Conservation (phyloP, 2,797 vertebrate genomes). For the Hydrophis major region DNA sequence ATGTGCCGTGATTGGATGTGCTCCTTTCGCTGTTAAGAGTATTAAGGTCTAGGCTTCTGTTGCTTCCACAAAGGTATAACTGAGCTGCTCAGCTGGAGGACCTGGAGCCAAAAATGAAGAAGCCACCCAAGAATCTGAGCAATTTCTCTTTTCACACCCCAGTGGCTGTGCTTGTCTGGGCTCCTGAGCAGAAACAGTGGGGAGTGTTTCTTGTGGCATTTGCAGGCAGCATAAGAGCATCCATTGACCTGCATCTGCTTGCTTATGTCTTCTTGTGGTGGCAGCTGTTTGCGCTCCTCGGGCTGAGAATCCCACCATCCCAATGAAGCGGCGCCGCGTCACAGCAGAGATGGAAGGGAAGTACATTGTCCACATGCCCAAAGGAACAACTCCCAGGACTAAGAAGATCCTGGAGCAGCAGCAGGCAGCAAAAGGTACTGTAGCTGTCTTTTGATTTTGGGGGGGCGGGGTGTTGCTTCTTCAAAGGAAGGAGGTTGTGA, state of each 20-base stretch:
- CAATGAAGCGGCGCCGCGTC: slow-evolving; percentile 84
- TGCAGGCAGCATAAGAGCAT: background rate
- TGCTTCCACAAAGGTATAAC: too few relatives aligned
- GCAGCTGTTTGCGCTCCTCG: slow-evolving; percentile 71
- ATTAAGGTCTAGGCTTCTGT: too few relatives aligned
- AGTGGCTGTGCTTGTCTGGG: background rate
- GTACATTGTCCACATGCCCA: slow-evolving; percentile 96
- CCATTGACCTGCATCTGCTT: background rate
- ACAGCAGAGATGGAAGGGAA: slow-evolving; percentile 97
- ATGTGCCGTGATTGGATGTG: rapidly evolving
- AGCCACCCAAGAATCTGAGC: too few relatives aligned
- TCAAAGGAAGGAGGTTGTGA: too few relatives aligned
- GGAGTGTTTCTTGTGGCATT: background rate
- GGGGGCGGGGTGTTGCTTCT: background rate
- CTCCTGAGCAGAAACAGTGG: background rate
- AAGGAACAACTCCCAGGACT: slow-evolving; percentile 88
- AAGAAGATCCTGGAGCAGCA: slow-evolving; percentile 93
- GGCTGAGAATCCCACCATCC: slow-evolving; percentile 70
- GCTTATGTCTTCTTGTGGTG: background rate
- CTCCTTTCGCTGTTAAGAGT: background rate
- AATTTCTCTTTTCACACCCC: background rate
- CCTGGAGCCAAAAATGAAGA: background rate
- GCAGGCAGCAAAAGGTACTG: slow-evolving; percentile 86
- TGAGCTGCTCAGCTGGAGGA: background rate
- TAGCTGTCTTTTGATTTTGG: rapidly evolving